These are phyloP conservation scores for Eurystomus gularis DNA, from an alignment of 2,113 vertebrate genomes.

Conservation along the genomic window DNA sequence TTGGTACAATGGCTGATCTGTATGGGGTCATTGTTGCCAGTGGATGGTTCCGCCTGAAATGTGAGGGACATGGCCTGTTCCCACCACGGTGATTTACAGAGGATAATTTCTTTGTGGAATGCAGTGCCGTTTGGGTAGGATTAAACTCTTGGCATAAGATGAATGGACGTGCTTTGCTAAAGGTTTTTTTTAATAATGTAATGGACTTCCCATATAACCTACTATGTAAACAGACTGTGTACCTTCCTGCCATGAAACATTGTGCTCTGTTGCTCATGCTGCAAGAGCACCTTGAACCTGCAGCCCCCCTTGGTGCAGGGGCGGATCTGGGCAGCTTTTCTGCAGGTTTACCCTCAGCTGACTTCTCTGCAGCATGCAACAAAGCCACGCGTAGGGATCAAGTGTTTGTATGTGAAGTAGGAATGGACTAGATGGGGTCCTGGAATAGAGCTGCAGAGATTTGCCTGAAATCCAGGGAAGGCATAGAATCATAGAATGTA, in stretches of 20 bases:
- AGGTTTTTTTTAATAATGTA: not conserved
- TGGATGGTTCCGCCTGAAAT: not conserved
- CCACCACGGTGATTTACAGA: not conserved
- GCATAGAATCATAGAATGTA: too few relatives aligned
- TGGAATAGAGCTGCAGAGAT: not conserved
- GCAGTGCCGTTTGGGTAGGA: not conserved
- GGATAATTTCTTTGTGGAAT: not conserved
- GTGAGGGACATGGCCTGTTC: not conserved
- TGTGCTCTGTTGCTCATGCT: not conserved
- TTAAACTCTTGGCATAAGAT: constrained; percentile 7
- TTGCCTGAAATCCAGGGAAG: not conserved
- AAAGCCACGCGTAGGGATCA: not conserved
- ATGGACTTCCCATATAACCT: not conserved
- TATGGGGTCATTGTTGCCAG: not conserved
- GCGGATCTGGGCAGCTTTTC: not conserved
- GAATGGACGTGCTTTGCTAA: not conserved
- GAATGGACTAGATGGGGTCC: not conserved
- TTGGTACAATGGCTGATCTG: rapidly evolving
- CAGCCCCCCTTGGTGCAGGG: not conserved
- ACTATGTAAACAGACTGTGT: not conserved
- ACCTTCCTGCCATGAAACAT: not conserved
- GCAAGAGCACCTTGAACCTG: not conserved
- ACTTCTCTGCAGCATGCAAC: not conserved
- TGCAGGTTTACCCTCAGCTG: not conserved
- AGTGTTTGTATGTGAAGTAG: not conserved